Evolutionary conservation across 2,888 invertebrate genomes (phyloP), one percentile per base, ranked within the genome.

Genomic region (Acrocyrtus sp.): DNA sequence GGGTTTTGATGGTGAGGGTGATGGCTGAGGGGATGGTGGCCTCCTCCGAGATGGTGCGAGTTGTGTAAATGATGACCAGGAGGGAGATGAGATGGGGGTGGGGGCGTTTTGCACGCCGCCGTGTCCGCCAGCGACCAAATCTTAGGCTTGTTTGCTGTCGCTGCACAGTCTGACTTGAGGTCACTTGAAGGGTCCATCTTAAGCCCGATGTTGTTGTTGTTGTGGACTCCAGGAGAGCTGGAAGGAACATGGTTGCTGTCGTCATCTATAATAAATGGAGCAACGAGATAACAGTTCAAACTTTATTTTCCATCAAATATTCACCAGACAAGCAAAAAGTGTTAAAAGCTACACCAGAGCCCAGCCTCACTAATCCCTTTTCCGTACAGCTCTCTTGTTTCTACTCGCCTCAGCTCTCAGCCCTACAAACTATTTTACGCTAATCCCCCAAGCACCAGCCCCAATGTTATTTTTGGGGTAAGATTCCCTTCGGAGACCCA

Each of bases 41-140:
- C 77, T 54, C 69, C 72, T 60, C 76, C 74, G 58, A 77, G 74
- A 84, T 82, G 77, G 81, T 86, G 88, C 79, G 88, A 88, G 68
- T 80, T 88, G 85, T 86, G 86, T 86, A 27, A 86, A 76, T 72
- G 76, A 60, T 66, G 63, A 50, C 72, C 60, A 43, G 84, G 84
- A 63, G 85, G 84, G 81, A 86, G 86, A 75, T 85, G 89, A 79
- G 73, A 83, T 69, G 87, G 85, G 27, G 90, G 94, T 57, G 94
- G 94, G 3, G 95, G 95, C 60, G 95, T 95, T 86, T 95, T 95
- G 85, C 94, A 95, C 56, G 95, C 95, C 58, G 95, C 95, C 79
- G 95, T 95, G 85, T 95, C 95, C 77, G 95, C 95, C 83, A 95
- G 85, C 58, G 95, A 95, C 95, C 95, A 96, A 83, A 96, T 96